Conservation (phyloP, 2,113 vertebrate genomes). For the Thalassarche chlororhynchos region DNA sequence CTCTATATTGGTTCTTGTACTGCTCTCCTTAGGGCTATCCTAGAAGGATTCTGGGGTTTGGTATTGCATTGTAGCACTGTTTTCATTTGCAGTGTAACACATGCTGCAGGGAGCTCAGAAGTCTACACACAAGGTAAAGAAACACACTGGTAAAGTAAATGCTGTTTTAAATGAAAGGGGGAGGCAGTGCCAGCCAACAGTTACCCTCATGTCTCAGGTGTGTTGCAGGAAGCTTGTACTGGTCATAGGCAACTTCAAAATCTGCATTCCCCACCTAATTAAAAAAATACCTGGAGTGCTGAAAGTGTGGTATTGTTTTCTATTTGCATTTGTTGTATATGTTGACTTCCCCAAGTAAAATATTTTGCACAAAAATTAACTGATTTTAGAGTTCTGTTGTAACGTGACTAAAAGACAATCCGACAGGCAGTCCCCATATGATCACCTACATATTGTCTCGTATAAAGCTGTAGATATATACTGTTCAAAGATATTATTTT, state of each 20-base stretch:
- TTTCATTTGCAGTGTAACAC: neutral
- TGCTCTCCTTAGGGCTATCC: neutral
- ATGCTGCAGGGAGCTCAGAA: neutral
- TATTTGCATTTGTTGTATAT: neutral
- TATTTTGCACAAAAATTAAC: neutral
- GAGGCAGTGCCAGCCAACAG: neutral
- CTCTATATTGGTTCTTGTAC: neutral
- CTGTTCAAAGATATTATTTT: neutral
- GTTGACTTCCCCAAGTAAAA: neutral
- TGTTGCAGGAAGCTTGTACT: neutral
- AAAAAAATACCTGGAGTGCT: neutral
- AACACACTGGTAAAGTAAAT: neutral
- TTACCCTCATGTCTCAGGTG: neutral
- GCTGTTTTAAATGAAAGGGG: neutral
- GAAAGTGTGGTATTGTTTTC: neutral
- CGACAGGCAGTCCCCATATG: neutral
- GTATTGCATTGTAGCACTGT: neutral
- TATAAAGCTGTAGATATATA: neutral
- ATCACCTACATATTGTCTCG: neutral
- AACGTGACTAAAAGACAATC: neutral
- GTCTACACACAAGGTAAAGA: neutral
- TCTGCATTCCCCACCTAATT: neutral
- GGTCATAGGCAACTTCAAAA: neutral
- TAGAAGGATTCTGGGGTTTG: neutral
- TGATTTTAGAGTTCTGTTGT: neutral